These are phyloP conservation scores for Paradoxurus hermaphroditus DNA, from an alignment of 2,113 vertebrate genomes.

Conservation along the genomic window DNA sequence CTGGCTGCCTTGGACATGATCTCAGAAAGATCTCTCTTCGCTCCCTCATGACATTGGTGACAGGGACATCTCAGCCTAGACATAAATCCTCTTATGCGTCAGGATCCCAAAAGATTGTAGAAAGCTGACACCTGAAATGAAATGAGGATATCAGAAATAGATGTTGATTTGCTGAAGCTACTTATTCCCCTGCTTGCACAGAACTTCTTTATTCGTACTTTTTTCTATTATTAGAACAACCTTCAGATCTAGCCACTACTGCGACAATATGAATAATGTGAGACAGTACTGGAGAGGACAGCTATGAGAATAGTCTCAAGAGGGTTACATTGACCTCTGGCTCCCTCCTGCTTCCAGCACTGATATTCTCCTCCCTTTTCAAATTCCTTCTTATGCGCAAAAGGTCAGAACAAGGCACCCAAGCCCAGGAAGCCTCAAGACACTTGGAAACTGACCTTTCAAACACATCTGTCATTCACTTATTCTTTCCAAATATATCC, in stretches of 20 bases:
- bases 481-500: neutral
- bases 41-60: neutral
- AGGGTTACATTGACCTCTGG: neutral
- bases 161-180: too few species aligned
- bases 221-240: neutral
- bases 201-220: neutral
- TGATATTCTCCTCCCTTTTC: neutral
- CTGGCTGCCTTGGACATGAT: neutral
- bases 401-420: too few species aligned
- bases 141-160: neutral
- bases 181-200: neutral
- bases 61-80: neutral
- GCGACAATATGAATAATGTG: neutral
- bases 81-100: neutral
- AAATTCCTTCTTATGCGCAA: neutral
- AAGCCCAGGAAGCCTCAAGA: neutral
- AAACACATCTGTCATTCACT: neutral
- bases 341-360: neutral
- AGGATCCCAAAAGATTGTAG: neutral
- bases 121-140: neutral
- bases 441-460: neutral
- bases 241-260: neutral
- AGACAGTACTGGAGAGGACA: neutral
- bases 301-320: neutral
- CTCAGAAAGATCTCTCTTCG: neutral